Evolutionary conservation across 1,140 invertebrate genomes (phyloP).

Genomic region (Leucophenga varia): DNA sequence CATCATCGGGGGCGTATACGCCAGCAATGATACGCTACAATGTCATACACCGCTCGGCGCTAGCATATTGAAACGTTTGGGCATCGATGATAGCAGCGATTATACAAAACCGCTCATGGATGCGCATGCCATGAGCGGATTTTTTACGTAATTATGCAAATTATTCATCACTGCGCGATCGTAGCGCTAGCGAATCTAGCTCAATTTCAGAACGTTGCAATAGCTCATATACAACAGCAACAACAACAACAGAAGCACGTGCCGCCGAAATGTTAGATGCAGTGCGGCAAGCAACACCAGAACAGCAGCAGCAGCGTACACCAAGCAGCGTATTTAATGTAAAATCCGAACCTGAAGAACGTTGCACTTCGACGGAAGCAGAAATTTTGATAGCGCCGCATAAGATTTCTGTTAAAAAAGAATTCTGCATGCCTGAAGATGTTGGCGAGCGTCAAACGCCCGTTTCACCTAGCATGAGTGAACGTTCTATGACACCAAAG

Average conservation of each 20-base stretch:
- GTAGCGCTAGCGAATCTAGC: conserved; percentile 83
- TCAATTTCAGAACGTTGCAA: conserved; percentile 78
- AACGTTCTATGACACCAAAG: conserved; percentile 69
- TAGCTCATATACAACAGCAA: too few species aligned
- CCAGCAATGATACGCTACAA: conserved; percentile 35
- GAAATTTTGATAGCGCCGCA: conserved; percentile 9
- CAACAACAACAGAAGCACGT: too few species aligned
- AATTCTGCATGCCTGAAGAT: conserved; percentile 41
- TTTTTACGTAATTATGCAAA: conserved; percentile 70
- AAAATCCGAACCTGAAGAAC: conserved; percentile 43
- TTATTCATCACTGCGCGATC: conserved; percentile 67
- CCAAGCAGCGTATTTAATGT: conserved; percentile 16
- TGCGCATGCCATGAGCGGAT: conserved; percentile 81
- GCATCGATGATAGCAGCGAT: conserved; percentile 92
- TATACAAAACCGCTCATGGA: conserved; percentile 89
- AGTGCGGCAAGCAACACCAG: conserved; percentile 67
- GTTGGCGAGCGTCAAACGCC: conserved; percentile 54
- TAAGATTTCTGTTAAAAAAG: conserved; percentile 47
- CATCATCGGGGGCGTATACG: conserved; percentile 25
- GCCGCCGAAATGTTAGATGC: conserved; percentile 71
- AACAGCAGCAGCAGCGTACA: conserved; percentile 56
- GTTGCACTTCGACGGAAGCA: conserved; percentile 7
- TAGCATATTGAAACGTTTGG: conserved; percentile 86
- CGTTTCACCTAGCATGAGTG: conserved; percentile 62
- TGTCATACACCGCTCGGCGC: conserved; percentile 74